Percentiles rank a stretch among this genome's conserved stretches.
Conservation (phyloP, 2,797 vertebrate genomes). For the Premnoplex brunnescens region DNA sequence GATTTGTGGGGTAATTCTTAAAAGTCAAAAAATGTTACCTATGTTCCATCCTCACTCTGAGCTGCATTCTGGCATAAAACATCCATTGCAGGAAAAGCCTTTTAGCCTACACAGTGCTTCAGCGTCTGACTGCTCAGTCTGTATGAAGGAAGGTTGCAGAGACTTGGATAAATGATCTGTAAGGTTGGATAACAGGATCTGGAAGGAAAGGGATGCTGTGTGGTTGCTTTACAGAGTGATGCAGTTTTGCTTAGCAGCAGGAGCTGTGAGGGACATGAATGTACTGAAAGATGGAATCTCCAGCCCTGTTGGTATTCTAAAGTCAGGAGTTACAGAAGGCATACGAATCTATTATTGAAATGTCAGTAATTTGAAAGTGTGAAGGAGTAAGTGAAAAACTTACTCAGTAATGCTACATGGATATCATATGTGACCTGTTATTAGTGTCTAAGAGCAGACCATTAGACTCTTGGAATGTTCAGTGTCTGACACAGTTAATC, state of each 20-base stretch:
- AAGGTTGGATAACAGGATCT: background rate
- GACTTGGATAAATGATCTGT: background rate
- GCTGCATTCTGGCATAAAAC: background rate
- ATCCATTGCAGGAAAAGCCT: background rate
- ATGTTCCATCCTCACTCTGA: background rate
- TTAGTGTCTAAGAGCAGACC: background rate
- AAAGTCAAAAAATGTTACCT: background rate
- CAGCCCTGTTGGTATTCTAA: background rate
- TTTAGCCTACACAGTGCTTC: background rate
- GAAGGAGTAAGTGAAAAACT: background rate
- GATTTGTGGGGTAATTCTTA: background rate
- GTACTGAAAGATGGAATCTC: background rate
- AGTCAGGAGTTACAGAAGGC: background rate
- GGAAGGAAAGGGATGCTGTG: background rate
- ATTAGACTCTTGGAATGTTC: background rate
- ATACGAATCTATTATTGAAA: background rate
- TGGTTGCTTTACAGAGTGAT: background rate
- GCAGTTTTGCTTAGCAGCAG: background rate
- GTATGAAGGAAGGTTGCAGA: background rate
- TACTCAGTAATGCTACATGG: background rate
- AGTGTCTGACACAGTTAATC: background rate
- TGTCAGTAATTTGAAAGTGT: background rate
- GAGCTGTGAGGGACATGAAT: background rate
- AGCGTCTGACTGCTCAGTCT: background rate
- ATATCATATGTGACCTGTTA: background rate